Base-by-base conservation (phyloP, 2,888 invertebrate species). In the Bombylius major region DNA sequence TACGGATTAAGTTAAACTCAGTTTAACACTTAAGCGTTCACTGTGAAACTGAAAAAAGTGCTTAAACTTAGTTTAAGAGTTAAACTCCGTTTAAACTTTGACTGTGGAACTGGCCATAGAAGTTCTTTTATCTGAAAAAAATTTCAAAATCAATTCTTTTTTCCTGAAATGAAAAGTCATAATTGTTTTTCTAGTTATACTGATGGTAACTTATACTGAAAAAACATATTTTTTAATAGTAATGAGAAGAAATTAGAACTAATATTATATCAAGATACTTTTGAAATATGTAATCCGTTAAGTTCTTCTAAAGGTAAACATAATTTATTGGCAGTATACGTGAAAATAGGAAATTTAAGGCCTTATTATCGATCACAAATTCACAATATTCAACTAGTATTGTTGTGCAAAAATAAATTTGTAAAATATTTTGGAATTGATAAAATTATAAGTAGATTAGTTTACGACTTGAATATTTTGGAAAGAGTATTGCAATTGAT, bases 261-360 rank as follows among this genome's bases (percentile, higher is more conserved):
- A 44, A 36, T 59, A 42, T 13, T 59, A 3, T 57, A 53, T 51
- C 58, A 58, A 55, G 60, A 56, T 56, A 50, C 56, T 32, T 60
- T 60, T 48, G 56, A 60, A 56, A 48, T 49, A 11, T 60, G 59
- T 32, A 60, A 60, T 49, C 53, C 56, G 23, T 47, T 58, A 23
- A 54, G 58, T 31, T 60, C 56, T n/a, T 60, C 56, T 9, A 60
- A 58, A 56, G 49, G 50, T 44, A 58, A 58, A 56, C 57, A 59
- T 36, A 56, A 57, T 48, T 39, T 60, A 42, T 50, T 60, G 39
- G 60, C 55, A 14, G 54, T 58, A 34, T 58, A 57, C 23, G 51
- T 60, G 55, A 9, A 51, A 14, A 42, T 60, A 14, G 56, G 31
- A 51, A 54, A 54, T 32, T 50, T 54, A 34, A n/a, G 13, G 44